These are phyloP conservation scores for Apistogramma diplotaenia DNA, from an alignment of 2,113 vertebrate species.

Conservation along the genomic window DNA sequence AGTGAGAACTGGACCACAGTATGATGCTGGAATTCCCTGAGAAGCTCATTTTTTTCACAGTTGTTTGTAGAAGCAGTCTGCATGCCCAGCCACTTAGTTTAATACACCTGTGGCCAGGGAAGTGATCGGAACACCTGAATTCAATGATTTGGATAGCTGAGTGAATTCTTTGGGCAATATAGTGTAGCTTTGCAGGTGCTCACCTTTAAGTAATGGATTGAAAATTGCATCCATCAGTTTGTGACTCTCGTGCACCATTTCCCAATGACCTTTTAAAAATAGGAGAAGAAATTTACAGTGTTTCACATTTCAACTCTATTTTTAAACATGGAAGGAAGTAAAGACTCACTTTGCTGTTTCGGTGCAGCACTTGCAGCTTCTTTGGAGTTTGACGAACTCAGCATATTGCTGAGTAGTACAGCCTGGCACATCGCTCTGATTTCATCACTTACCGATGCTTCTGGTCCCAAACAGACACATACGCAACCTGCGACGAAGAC, in stretches of 20 bases:
- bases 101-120: no score
- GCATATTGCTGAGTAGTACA: conserved; percentile 55
- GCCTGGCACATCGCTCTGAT: conserved; percentile 81
- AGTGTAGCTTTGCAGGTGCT: background rate
- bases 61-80: no score
- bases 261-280: conserved; percentile 62
- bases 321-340: background rate
- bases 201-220: conserved; percentile 80
- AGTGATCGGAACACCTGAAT: no score
- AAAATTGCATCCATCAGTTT: conserved; percentile 76
- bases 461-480: conserved; percentile 76
- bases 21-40: no score
- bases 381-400: conserved; percentile 30
- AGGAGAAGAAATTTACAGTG: background rate
- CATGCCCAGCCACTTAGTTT: no score
- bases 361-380: background rate
- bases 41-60: no score
- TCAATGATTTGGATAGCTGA: no score
- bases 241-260: conserved; percentile 75
- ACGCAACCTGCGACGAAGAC: conserved; percentile 61
- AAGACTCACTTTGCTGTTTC: conserved; percentile 42
- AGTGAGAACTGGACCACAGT: no score
- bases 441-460: conserved; percentile 70
- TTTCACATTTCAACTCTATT: background rate
- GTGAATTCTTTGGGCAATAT: no score